Percentiles rank a stretch among this genome's conserved stretches.
Conservation (phyloP, 2,797 vertebrate genomes). For the Triplophysa bombifrons region DNA sequence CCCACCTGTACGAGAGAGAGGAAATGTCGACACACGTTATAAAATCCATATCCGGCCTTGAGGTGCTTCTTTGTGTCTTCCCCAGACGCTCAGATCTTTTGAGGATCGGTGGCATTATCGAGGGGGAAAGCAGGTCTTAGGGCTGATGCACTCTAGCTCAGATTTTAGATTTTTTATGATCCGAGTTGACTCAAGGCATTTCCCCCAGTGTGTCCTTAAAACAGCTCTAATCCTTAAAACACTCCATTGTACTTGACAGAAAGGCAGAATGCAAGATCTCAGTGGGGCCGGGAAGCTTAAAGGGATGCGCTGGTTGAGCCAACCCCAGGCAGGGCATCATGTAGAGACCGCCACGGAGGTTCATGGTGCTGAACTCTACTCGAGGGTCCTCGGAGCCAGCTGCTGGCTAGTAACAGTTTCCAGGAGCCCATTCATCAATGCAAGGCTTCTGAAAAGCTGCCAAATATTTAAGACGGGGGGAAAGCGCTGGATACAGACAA, state of each 20-base stretch:
- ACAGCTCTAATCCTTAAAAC: conserved; percentile 30
- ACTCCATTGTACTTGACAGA: conserved; percentile 44
- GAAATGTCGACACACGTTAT: conserved; percentile 7
- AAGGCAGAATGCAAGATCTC: conserved; percentile 33
- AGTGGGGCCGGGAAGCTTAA: conserved; percentile 35
- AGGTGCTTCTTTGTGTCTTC: conserved; percentile 24
- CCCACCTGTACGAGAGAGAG: conserved; percentile 22
- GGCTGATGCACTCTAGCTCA: conserved; percentile 38
- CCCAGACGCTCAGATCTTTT: conserved; percentile 29
- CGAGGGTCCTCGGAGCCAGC: conserved; percentile 47
- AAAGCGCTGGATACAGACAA: not conserved
- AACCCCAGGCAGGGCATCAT: conserved; percentile 34
- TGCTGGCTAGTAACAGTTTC: conserved; percentile 47
- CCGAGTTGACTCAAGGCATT: conserved; percentile 36
- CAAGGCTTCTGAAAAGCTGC: conserved; percentile 45
- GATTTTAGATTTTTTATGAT: conserved; percentile 47
- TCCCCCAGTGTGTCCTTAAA: conserved; percentile 26
- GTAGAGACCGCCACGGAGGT: conserved; percentile 36
- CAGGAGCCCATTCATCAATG: conserved; percentile 51
- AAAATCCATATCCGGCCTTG: conserved; percentile 26
- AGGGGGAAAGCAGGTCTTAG: conserved; percentile 31
- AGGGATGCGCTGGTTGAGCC: conserved; percentile 34
- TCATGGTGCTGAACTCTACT: conserved; percentile 18
- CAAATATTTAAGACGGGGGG: conserved; percentile 42
- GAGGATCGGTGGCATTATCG: conserved; percentile 20